These are phyloP conservation scores for Thermophis baileyi DNA, from an alignment of 2,113 vertebrate species.

Conservation along the genomic window DNA sequence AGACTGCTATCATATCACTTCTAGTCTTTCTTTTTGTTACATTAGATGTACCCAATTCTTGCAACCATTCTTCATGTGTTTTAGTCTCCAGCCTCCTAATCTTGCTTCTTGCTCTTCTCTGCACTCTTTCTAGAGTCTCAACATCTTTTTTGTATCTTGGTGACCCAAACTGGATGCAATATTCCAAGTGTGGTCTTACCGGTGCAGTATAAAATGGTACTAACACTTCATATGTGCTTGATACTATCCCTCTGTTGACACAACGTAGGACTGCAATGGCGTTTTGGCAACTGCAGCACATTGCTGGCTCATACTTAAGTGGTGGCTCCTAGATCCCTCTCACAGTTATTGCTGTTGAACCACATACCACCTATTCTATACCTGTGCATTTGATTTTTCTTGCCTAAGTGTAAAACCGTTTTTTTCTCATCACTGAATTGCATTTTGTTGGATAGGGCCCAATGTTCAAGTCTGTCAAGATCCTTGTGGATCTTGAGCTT, in stretches of 20 bases:
- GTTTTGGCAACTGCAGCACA: neutral
- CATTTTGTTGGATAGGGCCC: neutral
- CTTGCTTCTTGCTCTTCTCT: neutral
- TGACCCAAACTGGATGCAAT: neutral
- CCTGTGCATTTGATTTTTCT: neutral
- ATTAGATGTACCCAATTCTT: neutral
- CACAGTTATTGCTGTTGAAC: neutral
- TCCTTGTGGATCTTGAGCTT: neutral
- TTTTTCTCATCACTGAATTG: neutral
- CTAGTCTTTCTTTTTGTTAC: neutral
- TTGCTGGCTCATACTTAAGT: neutral
- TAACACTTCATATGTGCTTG: neutral
- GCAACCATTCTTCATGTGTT: neutral
- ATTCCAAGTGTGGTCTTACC: neutral
- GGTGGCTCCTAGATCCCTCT: neutral
- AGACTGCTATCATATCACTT: neutral
- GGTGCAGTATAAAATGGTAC: neutral
- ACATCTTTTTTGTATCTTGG: neutral
- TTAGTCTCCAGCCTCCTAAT: neutral
- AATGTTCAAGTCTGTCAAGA: neutral
- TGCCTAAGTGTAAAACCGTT: neutral
- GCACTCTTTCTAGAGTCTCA: neutral
- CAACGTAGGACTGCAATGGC: neutral
- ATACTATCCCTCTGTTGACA: neutral
- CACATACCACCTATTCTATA: neutral